Conservation (phyloP, 2,113 vertebrate species). For the Brachirus orientalis region DNA sequence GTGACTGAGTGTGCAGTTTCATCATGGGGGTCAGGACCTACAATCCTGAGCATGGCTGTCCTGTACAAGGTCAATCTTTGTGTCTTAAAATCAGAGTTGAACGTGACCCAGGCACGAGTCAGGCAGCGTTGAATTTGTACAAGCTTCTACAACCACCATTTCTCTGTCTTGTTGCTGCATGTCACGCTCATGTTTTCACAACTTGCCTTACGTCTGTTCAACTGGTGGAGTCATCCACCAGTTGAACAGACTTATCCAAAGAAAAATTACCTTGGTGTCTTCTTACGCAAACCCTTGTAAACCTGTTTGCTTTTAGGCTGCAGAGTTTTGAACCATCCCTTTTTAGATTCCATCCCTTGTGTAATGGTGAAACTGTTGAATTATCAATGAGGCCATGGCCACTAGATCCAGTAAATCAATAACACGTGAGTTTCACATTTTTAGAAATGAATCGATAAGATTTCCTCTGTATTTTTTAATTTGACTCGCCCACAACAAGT, state of each 20-base stretch:
- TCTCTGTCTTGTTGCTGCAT: slow-evolving; percentile 1
- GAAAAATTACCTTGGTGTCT: neutral
- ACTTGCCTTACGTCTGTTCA: neutral
- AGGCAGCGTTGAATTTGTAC: too few species aligned
- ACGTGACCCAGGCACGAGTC: too few species aligned
- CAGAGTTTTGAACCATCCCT: neutral
- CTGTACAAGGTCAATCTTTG: slow-evolving; percentile 50
- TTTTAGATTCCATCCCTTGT: neutral
- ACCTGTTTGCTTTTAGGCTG: neutral
- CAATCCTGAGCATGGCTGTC: slow-evolving; percentile 4
- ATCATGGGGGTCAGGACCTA: slow-evolving; percentile 28
- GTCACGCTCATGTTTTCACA: slow-evolving; percentile 2
- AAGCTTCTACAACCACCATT: neutral
- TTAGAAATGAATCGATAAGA: slow-evolving; percentile 2
- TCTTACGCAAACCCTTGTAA: neutral
- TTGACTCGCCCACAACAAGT: too few species aligned
- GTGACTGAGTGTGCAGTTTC: slow-evolving; percentile 64
- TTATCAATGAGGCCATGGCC: slow-evolving; percentile 26
- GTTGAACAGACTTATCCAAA: neutral
- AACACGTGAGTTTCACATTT: slow-evolving; percentile 9
- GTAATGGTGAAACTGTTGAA: slow-evolving; percentile 25
- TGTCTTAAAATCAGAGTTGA: slow-evolving; percentile 2
- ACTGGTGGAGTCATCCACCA: too few species aligned
- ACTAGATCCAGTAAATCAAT: slow-evolving; percentile 2
- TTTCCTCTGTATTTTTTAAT: too few species aligned